A percentile compares a stretch with the other conserved stretches of the same genome.
Conservation (phyloP, 2,797 vertebrate genomes). For the Diplodus puntazzo region DNA sequence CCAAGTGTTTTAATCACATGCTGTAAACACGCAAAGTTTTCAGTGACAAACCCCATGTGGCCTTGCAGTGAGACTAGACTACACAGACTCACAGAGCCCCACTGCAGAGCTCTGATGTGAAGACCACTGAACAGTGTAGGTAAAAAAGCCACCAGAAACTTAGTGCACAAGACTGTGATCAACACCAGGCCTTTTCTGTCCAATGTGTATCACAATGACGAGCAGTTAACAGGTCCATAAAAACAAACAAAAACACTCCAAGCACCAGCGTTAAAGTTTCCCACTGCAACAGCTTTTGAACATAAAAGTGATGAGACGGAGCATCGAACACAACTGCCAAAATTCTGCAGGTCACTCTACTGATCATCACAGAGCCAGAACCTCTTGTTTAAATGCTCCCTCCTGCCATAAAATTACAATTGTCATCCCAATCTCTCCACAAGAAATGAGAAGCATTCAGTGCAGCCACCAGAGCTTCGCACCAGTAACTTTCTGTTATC, state of each 20-base stretch:
- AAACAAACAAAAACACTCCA: not conserved
- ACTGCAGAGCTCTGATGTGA: constrained; percentile 19
- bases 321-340: not conserved
- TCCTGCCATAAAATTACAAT: constrained; percentile 4
- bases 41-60: not conserved
- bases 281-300: not conserved
- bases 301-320: not conserved
- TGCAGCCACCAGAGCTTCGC: constrained; percentile 1
- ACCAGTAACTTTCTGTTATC: not conserved
- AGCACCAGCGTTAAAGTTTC: not conserved
- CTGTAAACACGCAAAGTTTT: constrained; percentile 1
- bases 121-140: constrained; percentile 24
- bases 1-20: not conserved
- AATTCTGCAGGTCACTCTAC: not conserved
- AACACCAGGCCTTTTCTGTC: constrained; percentile 25
- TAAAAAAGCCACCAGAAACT: constrained; percentile 42
- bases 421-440: not conserved
- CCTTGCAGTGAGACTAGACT: constrained; percentile 10
- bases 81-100: constrained; percentile 15
- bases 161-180: constrained; percentile 52
- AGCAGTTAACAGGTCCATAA: not conserved
- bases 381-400: not conserved
- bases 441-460: not conserved
- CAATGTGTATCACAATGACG: too few species aligned
- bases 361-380: not conserved